Conservation (phyloP, 2,888 invertebrate species). For the Digitonthophagus gazella region DNA sequence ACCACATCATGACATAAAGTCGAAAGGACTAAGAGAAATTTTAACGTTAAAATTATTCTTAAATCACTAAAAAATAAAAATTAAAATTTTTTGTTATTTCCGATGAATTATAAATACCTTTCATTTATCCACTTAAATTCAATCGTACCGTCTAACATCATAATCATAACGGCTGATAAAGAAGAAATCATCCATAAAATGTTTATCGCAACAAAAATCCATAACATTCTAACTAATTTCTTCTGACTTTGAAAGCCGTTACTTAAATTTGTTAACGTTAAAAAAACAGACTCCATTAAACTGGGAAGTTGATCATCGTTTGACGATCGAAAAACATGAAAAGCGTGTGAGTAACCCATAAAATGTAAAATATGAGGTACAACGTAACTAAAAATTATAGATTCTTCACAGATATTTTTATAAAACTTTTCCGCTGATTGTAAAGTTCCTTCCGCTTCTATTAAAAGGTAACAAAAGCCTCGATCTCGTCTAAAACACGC, state of each 20-base stretch:
- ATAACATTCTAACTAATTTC: slow-evolving; percentile 66
- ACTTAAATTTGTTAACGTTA: slow-evolving; percentile 68
- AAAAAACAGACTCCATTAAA: slow-evolving; percentile 78
- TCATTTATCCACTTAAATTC: slow-evolving; percentile 64
- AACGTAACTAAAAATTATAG: slow-evolving; percentile 68
- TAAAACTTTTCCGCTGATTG: slow-evolving; percentile 52
- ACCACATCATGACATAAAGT: slow-evolving; percentile 78
- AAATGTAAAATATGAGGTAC: slow-evolving; percentile 73
- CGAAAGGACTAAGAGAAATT: slow-evolving; percentile 64
- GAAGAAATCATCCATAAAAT: slow-evolving; percentile 70
- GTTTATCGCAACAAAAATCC: slow-evolving; percentile 70
- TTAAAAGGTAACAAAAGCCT: slow-evolving; percentile 65
- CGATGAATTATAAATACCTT: slow-evolving; percentile 54
- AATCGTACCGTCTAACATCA: slow-evolving; percentile 63
- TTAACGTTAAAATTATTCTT: slow-evolving; percentile 54
- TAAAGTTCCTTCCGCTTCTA: slow-evolving; percentile 22
- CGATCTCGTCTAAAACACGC: slow-evolving; percentile 72
- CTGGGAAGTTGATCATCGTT: slow-evolving; percentile 82
- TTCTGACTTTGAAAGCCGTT: slow-evolving; percentile 67
- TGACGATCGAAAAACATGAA: slow-evolving; percentile 70
- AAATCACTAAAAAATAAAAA: slow-evolving; percentile 51
- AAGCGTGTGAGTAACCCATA: slow-evolving; percentile 68
- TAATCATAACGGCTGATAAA: slow-evolving; percentile 62
- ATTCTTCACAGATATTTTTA: slow-evolving; percentile 63
- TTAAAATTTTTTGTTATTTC: not conserved